phyloP scores from a whole-genome alignment of 1,140 invertebrate genomes.

The Dufourea novaeangliae region DNA sequence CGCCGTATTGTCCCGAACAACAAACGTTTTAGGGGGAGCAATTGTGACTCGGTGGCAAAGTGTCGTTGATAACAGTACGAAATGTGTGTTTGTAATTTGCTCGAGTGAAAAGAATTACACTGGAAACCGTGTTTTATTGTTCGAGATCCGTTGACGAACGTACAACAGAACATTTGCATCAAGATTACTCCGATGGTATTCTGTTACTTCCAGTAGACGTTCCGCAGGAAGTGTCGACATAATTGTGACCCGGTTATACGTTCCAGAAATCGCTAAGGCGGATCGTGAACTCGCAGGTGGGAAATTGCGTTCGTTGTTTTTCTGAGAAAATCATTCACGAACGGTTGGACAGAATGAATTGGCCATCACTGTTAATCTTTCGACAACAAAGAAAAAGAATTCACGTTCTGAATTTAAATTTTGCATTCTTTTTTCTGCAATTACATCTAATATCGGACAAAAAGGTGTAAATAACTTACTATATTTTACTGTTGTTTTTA shows the following conservation, averaged over 20 bases:
- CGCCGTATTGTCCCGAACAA: neutral
- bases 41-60: neutral
- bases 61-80: conserved; percentile 11
- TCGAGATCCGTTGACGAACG: conserved; percentile 32
- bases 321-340: conserved; percentile 5
- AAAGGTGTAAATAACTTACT: too few relatives aligned
- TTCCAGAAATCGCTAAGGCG: conserved; percentile 28
- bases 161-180: conserved; percentile 33
- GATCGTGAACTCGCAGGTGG: conserved; percentile 40
- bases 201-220: conserved; percentile 22
- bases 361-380: neutral
- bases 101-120: conserved; percentile 35
- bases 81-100: conserved; percentile 18
- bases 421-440: too few relatives aligned
- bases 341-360: neutral
- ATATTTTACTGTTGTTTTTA: too few relatives aligned
- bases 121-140: conserved; percentile 40
- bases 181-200: conserved; percentile 28
- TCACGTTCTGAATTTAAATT: too few relatives aligned
- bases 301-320: conserved; percentile 43
- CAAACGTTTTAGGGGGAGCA: neutral
- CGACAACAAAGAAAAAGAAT: too few relatives aligned
- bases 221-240: conserved; percentile 53
- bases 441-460: too few relatives aligned
- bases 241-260: conserved; percentile 40